These are phyloP conservation scores for Aphis craccivora DNA, from an alignment of 1,140 invertebrate genomes.

Conservation along the genomic window DNA sequence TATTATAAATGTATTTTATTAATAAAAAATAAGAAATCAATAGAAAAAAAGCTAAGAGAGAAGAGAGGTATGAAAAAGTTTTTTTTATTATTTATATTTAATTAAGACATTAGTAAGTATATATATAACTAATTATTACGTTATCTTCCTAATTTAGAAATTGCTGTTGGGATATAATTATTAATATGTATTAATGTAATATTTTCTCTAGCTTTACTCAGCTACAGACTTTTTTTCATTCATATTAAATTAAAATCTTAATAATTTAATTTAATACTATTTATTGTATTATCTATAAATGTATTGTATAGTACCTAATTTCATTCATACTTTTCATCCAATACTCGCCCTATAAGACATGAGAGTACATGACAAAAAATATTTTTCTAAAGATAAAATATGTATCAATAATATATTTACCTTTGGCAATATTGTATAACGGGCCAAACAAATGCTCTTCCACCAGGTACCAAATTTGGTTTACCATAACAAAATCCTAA, in stretches of 20 bases:
- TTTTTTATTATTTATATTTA: too few species aligned
- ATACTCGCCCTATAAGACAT: not conserved
- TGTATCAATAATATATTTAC: constrained; percentile 65
- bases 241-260: not conserved
- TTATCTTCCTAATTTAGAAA: too few species aligned
- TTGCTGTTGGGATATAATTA: too few species aligned
- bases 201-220: too few species aligned
- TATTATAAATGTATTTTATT: too few species aligned
- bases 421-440: constrained; percentile 92
- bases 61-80: too few species aligned
- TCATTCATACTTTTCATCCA: not conserved
- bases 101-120: too few species aligned
- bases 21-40: too few species aligned
- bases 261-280: not conserved
- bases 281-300: not conserved
- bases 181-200: too few species aligned
- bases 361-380: not conserved
- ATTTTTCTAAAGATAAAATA: not conserved
- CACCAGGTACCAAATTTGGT: constrained; percentile 90
- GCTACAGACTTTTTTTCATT: not conserved
- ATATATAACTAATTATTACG: too few species aligned
- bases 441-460: constrained; percentile 96
- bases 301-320: not conserved
- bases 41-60: too few species aligned
- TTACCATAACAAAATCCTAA: constrained; percentile 92